phyloP scores from a whole-genome alignment of 2,888 invertebrate species.

The Leucoptera coffeella region DNA sequence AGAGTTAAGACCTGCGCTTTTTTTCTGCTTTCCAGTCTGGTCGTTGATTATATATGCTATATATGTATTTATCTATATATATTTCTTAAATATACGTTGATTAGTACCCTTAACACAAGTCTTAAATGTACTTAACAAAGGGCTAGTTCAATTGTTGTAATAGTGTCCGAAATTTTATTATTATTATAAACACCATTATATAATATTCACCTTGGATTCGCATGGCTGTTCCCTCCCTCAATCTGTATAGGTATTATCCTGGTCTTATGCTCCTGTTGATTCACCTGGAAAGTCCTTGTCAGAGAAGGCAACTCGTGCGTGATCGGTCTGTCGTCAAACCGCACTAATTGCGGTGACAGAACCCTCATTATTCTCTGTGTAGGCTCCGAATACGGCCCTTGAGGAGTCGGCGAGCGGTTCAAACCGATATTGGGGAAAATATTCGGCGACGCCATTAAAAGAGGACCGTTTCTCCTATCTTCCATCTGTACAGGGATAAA shows the following conservation, averaged over 20 bases:
- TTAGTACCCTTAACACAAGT: no score
- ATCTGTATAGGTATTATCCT: slow-evolving; percentile 59
- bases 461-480: slow-evolving; percentile 16
- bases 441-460: slow-evolving; percentile 15
- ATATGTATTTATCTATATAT: no score
- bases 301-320: slow-evolving; percentile 27
- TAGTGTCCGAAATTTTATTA: no score
- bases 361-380: slow-evolving; percentile 50
- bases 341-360: slow-evolving; percentile 44
- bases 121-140: no score
- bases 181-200: no score
- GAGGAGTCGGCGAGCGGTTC: slow-evolving; percentile 7
- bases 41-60: no score
- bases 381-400: slow-evolving; percentile 29
- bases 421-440: slow-evolving; percentile 42
- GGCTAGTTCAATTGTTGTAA: no score
- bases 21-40: no score
- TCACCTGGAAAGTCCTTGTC: slow-evolving; percentile 22
- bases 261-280: slow-evolving; percentile 33
- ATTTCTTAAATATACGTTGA: no score
- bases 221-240: slow-evolving; percentile 35
- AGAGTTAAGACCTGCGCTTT: no score
- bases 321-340: slow-evolving; percentile 25
- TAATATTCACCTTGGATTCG: slow-evolving; percentile 28
- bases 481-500: slow-evolving; percentile 66